These are phyloP conservation scores for Electrona antarctica DNA, from an alignment of 2,113 vertebrate genomes.

Conservation along the genomic window DNA sequence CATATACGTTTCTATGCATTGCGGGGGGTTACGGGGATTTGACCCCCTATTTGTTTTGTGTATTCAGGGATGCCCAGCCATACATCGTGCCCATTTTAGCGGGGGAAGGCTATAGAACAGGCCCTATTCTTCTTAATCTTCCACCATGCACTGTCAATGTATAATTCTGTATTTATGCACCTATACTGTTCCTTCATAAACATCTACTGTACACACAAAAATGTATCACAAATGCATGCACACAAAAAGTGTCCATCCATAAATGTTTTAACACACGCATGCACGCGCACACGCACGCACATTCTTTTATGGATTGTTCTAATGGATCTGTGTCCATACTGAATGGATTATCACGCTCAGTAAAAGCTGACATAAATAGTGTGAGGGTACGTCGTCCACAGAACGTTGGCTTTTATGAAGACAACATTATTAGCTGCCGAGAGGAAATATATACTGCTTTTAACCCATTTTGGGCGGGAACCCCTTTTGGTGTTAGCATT, in stretches of 20 bases:
- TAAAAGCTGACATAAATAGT: constrained; percentile 44
- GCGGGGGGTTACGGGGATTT: too few relatives aligned
- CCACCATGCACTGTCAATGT: too few relatives aligned
- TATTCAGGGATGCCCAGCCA: too few relatives aligned
- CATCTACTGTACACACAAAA: neutral
- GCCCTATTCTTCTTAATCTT: too few relatives aligned
- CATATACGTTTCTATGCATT: too few relatives aligned
- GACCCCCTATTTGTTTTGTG: too few relatives aligned
- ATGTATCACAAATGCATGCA: neutral
- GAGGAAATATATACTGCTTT: neutral
- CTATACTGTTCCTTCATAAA: neutral
- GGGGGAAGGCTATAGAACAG: too few relatives aligned
- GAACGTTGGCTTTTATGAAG: neutral
- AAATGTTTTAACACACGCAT: neutral
- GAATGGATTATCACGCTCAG: constrained; percentile 53
- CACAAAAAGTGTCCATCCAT: neutral
- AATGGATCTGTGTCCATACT: constrained; percentile 20
- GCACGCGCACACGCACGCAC: neutral
- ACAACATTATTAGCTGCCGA: neutral
- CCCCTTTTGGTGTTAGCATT: too few relatives aligned
- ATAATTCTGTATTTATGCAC: too few relatives aligned
- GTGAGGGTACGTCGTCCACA: neutral
- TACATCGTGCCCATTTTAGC: too few relatives aligned
- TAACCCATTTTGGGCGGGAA: too few relatives aligned
- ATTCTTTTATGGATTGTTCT: constrained; percentile 27